Conservation (phyloP, 2,888 invertebrate genomes). For the Uropetala carovei region DNA sequence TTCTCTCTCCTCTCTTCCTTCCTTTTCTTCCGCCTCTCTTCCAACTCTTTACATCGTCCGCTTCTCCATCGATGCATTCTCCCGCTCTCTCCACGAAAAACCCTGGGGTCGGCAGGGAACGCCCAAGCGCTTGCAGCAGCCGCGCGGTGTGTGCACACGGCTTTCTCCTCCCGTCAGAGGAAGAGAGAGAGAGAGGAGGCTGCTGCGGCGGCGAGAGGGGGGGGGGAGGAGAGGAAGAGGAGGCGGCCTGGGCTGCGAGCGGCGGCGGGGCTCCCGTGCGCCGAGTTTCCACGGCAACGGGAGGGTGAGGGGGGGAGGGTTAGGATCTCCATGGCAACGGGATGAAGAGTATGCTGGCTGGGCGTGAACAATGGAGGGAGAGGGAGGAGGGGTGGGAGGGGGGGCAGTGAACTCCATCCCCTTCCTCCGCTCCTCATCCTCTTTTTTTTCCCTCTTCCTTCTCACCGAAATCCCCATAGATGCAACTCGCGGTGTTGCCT, state of each 20-base stretch:
- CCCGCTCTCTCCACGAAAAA: not conserved
- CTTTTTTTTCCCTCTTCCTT: too few relatives aligned
- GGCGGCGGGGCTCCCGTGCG: not conserved
- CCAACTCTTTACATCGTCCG: not conserved
- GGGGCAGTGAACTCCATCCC: slow-evolving; percentile 47
- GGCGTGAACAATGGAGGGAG: slow-evolving; percentile 65
- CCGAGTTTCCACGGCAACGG: slow-evolving; percentile 46
- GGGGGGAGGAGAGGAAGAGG: not conserved
- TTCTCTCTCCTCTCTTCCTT: not conserved
- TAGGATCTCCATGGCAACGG: slow-evolving; percentile 56
- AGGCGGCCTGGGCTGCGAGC: slow-evolving; percentile 27
- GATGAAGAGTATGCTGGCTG: slow-evolving; percentile 62
- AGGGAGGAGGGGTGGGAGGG: not conserved
- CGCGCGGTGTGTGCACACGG: not conserved
- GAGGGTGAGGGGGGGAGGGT: not conserved
- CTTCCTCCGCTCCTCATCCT: not conserved
- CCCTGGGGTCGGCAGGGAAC: not conserved
- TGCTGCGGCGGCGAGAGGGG: not conserved
- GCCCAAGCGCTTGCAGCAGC: slow-evolving; percentile 5
- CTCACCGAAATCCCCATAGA: not conserved
- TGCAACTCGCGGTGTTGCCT: too few relatives aligned
- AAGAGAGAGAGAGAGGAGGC: not conserved
- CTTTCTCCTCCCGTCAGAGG: not conserved
- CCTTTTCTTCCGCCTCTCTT: not conserved
- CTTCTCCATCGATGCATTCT: not conserved